Evolutionary conservation across 2,888 invertebrate species (phyloP).

Genomic region (Ganaspis brasiliensis): DNA sequence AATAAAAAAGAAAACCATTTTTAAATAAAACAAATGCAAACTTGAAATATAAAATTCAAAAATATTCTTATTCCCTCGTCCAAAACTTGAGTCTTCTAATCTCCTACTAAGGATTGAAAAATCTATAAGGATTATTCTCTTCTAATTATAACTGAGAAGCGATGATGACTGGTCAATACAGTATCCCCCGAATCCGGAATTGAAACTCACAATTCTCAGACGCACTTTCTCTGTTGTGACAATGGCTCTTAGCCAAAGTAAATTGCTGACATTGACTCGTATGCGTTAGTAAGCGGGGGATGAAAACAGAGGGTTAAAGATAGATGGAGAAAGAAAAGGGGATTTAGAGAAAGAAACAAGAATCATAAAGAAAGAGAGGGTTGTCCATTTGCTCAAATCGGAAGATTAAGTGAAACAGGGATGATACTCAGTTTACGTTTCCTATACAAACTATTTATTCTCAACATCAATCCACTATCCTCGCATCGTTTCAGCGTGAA

Average conservation of each 20-base stretch:
- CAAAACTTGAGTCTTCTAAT: too few species aligned
- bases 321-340: slow-evolving; percentile 47
- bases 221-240: slow-evolving; percentile 61
- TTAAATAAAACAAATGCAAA: too few species aligned
- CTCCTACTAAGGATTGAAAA: too few species aligned
- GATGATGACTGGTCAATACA: slow-evolving; percentile 16
- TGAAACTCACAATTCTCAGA: slow-evolving; percentile 54
- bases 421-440: slow-evolving; percentile 40
- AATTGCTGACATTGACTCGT: slow-evolving; percentile 62
- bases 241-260: slow-evolving; percentile 62
- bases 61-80: too few species aligned
- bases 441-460: slow-evolving; percentile 31
- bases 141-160: not conserved
- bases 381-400: slow-evolving; percentile 11
- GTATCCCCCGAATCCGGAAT: slow-evolving; percentile 52
- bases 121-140: not conserved
- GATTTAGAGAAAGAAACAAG: not conserved
- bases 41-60: too few species aligned
- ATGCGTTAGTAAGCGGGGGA: slow-evolving; percentile 52
- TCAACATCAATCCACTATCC: slow-evolving; percentile 25
- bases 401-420: slow-evolving; percentile 48
- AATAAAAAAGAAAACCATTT: too few species aligned
- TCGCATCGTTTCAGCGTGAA: slow-evolving; percentile 18
- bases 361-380: not conserved
- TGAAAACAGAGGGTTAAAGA: slow-evolving; percentile 52